A percentile compares a stretch with the other conserved stretches of the same genome.
Conservation (phyloP, 2,888 invertebrate genomes). For the Machimus atricapillus region DNA sequence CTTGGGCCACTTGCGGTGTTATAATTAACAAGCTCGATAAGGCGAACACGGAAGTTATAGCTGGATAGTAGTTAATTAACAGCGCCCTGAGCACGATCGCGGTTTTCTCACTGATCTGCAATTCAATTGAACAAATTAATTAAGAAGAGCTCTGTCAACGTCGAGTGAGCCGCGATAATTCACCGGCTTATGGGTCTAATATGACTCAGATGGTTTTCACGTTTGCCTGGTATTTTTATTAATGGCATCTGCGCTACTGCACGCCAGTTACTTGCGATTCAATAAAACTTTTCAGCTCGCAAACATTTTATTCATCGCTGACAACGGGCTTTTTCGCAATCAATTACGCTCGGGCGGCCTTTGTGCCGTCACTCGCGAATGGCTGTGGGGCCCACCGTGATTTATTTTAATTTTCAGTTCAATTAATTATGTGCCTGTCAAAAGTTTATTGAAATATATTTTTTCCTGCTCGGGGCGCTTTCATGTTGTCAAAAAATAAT, state of each 20-base stretch:
- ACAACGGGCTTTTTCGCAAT: constrained; percentile 36
- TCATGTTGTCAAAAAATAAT: constrained; percentile 42
- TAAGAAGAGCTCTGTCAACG: background rate
- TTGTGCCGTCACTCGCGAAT: constrained; percentile 21
- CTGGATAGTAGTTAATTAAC: background rate
- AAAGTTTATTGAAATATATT: constrained; percentile 45
- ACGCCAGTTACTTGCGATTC: constrained; percentile 15
- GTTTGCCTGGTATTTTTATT: background rate
- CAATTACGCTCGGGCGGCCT: constrained; percentile 35
- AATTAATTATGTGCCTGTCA: constrained; percentile 45
- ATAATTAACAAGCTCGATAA: background rate
- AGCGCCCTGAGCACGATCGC: background rate
- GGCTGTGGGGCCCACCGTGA: constrained; percentile 27
- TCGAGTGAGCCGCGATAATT: background rate
- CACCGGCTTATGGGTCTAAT: background rate
- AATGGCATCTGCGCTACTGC: constrained; percentile 24
- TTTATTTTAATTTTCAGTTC: constrained; percentile 46
- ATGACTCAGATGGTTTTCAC: background rate
- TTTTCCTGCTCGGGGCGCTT: constrained; percentile 31
- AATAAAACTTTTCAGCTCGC: background rate
- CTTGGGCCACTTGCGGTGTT: background rate
- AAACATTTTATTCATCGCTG: constrained; percentile 29
- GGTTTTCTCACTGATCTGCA: background rate
- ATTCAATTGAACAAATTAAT: background rate
- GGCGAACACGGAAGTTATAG: background rate